Percentiles rank a stretch among this genome's conserved stretches.
Conservation (phyloP, 2,113 vertebrate species). For the Leiothrix lutea region DNA sequence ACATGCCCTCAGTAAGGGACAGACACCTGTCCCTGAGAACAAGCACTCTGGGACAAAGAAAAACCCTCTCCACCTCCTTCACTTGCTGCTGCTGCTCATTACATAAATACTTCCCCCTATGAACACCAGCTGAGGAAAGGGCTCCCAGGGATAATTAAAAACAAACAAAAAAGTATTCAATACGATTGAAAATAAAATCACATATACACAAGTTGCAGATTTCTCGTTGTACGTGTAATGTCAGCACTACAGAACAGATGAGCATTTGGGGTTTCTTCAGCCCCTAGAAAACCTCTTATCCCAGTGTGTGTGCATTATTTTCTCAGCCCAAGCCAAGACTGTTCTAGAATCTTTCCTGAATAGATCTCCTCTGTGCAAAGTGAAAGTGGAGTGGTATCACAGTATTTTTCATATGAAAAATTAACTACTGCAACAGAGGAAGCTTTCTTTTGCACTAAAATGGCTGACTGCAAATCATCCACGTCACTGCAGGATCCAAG, state of each 20-base stretch:
- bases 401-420: background rate
- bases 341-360: background rate
- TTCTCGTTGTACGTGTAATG: rapidly evolving
- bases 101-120: background rate
- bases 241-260: background rate
- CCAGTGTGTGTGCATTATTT: background rate
- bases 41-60: background rate
- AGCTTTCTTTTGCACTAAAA: background rate
- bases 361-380: background rate
- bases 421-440: background rate
- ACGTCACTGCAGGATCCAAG: background rate
- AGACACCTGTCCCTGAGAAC: background rate
- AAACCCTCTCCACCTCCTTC: background rate
- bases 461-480: background rate
- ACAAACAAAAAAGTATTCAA: background rate
- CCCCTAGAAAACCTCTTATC: background rate
- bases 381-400: background rate
- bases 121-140: background rate
- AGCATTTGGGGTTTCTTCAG: background rate
- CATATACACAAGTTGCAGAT: background rate
- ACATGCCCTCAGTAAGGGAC: background rate
- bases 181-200: background rate
- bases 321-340: background rate
- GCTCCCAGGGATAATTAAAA: background rate
- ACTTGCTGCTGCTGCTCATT: background rate